These are phyloP conservation scores for Astur gentilis DNA, from an alignment of 2,113 vertebrate genomes.

Conservation along the genomic window DNA sequence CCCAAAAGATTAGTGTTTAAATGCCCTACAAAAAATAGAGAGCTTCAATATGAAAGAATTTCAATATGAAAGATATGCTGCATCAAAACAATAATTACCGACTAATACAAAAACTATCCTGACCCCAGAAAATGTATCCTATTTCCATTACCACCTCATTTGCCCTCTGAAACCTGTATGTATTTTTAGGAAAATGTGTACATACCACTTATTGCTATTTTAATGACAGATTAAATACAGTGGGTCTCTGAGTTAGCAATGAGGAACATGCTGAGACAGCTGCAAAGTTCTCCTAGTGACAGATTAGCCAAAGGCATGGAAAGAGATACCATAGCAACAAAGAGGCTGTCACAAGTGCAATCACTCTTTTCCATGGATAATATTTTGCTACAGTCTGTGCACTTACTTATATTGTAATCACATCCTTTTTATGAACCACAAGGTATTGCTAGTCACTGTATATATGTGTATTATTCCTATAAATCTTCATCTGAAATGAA, in stretches of 20 bases:
- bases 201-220: background rate
- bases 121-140: background rate
- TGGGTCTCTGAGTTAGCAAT: background rate
- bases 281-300: conserved; percentile 22
- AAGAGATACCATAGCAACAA: conserved; percentile 42
- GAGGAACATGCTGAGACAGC: conserved; percentile 35
- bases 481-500: conserved; percentile 15
- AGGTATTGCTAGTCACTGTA: background rate
- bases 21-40: background rate
- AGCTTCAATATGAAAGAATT: background rate
- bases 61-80: background rate
- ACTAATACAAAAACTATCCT: background rate
- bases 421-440: background rate
- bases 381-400: conserved; percentile 14
- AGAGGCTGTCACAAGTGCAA: conserved; percentile 5
- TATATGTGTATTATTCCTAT: background rate
- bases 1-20: background rate
- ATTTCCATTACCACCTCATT: background rate
- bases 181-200: background rate
- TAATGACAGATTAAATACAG: background rate
- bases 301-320: conserved; percentile 37
- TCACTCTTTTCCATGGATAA: conserved; percentile 5
- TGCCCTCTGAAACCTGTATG: background rate
- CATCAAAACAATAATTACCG: background rate
- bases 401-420: background rate